A percentile compares a stretch with the other conserved stretches of the same genome.
Conservation (phyloP, 2,888 invertebrate genomes). For the Lasioglossum lativentre region DNA sequence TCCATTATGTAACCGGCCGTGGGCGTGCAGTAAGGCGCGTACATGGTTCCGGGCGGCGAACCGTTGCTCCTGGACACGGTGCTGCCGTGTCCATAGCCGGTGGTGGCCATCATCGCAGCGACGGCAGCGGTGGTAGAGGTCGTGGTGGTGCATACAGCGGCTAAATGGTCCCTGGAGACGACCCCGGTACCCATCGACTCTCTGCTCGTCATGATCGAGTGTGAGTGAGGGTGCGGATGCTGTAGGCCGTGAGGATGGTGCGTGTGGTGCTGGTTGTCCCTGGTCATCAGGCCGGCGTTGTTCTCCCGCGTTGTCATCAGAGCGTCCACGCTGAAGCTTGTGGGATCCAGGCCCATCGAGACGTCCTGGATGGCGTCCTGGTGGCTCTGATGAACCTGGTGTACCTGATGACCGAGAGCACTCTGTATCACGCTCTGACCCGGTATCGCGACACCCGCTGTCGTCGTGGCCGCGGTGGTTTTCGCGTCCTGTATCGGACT, state of each 20-base stretch:
- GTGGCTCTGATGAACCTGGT: conserved; percentile 75
- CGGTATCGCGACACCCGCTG: conserved; percentile 54
- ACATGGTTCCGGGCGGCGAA: conserved; percentile 81
- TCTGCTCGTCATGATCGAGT: conserved; percentile 75
- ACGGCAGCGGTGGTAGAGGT: conserved; percentile 80
- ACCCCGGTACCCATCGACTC: conserved; percentile 68
- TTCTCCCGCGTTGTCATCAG: conserved; percentile 86
- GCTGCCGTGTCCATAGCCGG: conserved; percentile 79
- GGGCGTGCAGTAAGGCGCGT: conserved; percentile 80
- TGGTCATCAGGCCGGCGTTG: conserved; percentile 58
- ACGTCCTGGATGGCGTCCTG: conserved; percentile 81
- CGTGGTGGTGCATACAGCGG: conserved; percentile 65
- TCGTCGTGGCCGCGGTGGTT: conserved; percentile 72
- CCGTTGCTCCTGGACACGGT: conserved; percentile 78
- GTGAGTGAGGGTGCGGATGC: conserved; percentile 76
- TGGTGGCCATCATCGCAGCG: conserved; percentile 82
- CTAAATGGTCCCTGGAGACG: conserved; percentile 69
- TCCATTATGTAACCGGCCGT: conserved; percentile 82
- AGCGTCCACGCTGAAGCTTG: conserved; percentile 88
- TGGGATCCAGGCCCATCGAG: conserved; percentile 82
- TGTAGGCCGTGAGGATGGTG: conserved; percentile 74
- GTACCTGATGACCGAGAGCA: conserved; percentile 76
- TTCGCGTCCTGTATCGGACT: conserved; percentile 85
- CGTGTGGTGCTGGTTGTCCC: conserved; percentile 70
- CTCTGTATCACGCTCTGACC: conserved; percentile 81